phyloP scores from a whole-genome alignment of 1,140 invertebrate species.

The Mesaphorura yosii region DNA sequence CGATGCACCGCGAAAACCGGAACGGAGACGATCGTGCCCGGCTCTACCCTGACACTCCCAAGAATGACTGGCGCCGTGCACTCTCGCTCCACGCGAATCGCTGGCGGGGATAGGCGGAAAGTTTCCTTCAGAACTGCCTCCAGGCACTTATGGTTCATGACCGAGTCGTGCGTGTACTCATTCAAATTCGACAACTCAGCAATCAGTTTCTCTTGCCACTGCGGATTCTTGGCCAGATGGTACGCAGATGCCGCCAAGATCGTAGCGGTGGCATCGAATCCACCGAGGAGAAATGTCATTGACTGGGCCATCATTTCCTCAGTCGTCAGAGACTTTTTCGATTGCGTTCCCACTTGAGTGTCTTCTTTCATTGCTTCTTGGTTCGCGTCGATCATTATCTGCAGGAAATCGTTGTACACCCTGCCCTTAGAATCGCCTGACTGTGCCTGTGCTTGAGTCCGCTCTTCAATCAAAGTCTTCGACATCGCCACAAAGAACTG shows the following conservation, averaged over 20 bases:
- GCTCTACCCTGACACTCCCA: conserved; percentile 34
- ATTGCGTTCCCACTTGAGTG: too few species aligned
- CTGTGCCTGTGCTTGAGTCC: too few species aligned
- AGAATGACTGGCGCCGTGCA: conserved; percentile 23
- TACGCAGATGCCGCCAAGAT: not conserved
- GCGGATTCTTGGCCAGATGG: not conserved
- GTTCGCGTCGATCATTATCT: not conserved
- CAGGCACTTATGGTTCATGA: conserved; percentile 11
- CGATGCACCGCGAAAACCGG: conserved; percentile 39
- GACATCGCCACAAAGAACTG: not conserved
- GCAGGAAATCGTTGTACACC: not conserved
- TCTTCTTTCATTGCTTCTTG: not conserved
- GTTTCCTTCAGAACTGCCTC: conserved; percentile 13
- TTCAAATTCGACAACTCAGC: not conserved
- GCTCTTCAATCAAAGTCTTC: not conserved
- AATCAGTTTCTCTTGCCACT: not conserved
- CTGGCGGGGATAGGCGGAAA: not conserved
- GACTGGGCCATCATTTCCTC: not conserved
- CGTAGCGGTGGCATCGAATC: not conserved
- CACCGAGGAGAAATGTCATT: not conserved
- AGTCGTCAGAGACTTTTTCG: not conserved
- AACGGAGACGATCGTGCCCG: conserved; percentile 36
- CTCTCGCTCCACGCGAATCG: conserved; percentile 11
- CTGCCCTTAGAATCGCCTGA: too few species aligned
- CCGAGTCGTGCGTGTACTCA: not conserved